Evolutionary conservation across 1,140 invertebrate species (phyloP), one percentile per base, ranked within the genome.

Genomic region (Halotydeus destructor): DNA sequence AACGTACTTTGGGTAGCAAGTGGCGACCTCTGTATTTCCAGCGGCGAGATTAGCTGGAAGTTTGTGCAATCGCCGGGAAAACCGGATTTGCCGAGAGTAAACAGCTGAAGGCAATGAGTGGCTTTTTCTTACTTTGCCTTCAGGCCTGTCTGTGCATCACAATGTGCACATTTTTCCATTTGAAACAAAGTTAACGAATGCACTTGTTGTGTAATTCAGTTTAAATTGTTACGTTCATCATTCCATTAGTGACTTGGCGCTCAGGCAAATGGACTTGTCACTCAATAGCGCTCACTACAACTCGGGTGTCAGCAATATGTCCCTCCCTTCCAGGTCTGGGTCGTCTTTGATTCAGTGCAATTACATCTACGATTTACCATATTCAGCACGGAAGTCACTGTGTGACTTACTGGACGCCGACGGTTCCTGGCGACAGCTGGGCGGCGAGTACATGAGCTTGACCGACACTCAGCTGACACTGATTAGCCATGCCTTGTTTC

Each of bases 361-460:
- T 48, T 78, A 74, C 57, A 67, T 80, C 51, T 77, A 80, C 52
- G 61, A 81, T 31, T 55, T 85, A 38, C 78, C 79, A 5, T 73
- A 69, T 52, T 52, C 61, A 18, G 67, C 71, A 50, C 65, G 72
- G 42, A 67, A 66, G 41, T 65, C 75, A 52, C 54, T 86, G 16
- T 82, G 77, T 54, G 63, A 69, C 53, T 68, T 81, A 50, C 59
- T 86, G 31, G 80, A 86, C 59, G 61, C 71, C 34, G 71, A 78
- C 54, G 67, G 78, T 45, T 67, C 70, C 50, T 86, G 81, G 81
- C 70, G 74, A 55, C 69, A 74, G 52, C 57, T 86, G 47, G 75
- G 65, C 46, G 65, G 65, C 19, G 47, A 48, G 18, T 57, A 62
- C 45, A 68, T 70, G 65, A 49, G 57, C 12, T 67, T 67, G 43